Base-by-base conservation (phyloP, 2,113 vertebrate genomes). In the Thinocorus orbignyianus region DNA sequence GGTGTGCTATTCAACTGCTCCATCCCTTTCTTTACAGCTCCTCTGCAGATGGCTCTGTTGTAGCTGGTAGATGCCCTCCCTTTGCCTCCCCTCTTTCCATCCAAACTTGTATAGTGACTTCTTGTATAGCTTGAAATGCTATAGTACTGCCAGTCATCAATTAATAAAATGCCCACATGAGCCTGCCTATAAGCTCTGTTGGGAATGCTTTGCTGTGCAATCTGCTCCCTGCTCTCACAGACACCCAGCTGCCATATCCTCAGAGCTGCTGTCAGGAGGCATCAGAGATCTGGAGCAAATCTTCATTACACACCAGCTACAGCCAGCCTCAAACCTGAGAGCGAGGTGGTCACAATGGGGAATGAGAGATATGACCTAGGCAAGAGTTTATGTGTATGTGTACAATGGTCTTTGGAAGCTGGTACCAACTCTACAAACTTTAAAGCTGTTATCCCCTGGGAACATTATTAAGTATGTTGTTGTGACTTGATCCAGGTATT, bases 401-500 rank as follows among this genome's bases (percentile, higher is more conserved):
- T 57, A 35, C 35, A 30, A 22, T 31, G 35, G 11, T 80, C 46
- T 92, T 81, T 86, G 46, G 60, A 77, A 88, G n/a, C 33, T 35
- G 46, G 16, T 71, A 70, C 30, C 39, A 39, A 22, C 41, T 62
- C 46, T 66, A 54, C 76, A 52, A 84, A 88, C 72, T 81, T 66
- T 35, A 81, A 88, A 90, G 60, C 60, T 74, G 7, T 74, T 89
- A 37, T 28, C 69, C 17, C 26, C 25, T 44, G 55, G 68, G 64
- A 73, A 22, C 6, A 1, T 35, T 25, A 28, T 69, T 64, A 18
- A 20, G 17, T 77, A 66, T 71, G 23, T 16, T 92, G 54, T 7
- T 91, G 85, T 84, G 72, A 58, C 69, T 92, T 91, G 81, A 94
- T 93, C 64, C 83, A 64, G 64, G 55, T 81, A 74, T 89, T 93